phyloP scores from a whole-genome alignment of 2,113 vertebrate species.

The Otis tarda region DNA sequence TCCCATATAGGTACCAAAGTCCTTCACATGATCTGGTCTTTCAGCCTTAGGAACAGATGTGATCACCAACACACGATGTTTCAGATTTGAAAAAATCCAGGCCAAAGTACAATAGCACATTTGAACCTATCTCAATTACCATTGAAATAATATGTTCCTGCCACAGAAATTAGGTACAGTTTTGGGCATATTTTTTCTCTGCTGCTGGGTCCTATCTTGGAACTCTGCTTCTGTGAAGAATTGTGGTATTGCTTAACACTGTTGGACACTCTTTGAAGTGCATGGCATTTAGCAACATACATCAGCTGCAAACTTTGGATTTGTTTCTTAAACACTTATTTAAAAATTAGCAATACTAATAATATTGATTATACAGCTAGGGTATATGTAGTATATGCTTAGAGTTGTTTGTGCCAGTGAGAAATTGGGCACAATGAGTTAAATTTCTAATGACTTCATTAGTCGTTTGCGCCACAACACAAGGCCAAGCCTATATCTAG shows the following conservation, averaged over 20 bases:
- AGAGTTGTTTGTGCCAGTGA: not conserved
- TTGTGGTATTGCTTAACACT: not conserved
- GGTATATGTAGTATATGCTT: not conserved
- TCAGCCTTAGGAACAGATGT: not conserved
- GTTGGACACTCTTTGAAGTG: not conserved
- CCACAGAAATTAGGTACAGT: not conserved
- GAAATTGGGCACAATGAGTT: not conserved
- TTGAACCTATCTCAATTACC: not conserved
- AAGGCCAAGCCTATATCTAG: not conserved
- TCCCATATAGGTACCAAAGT: not conserved
- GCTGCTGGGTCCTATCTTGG: not conserved
- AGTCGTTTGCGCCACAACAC: not conserved
- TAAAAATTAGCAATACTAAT: not conserved
- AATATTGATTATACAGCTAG: not conserved
- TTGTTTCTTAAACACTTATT: not conserved
- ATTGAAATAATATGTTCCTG: not conserved
- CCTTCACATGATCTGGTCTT: not conserved
- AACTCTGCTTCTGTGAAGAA: not conserved
- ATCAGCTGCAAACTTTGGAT: not conserved
- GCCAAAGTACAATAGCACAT: not conserved
- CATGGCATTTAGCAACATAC: not conserved
- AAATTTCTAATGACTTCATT: not conserved
- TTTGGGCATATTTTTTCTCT: not conserved
- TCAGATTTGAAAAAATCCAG: not conserved
- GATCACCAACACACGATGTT: not conserved